Base-by-base conservation (phyloP, 2,113 vertebrate species). In the Crotalus helleri region DNA sequence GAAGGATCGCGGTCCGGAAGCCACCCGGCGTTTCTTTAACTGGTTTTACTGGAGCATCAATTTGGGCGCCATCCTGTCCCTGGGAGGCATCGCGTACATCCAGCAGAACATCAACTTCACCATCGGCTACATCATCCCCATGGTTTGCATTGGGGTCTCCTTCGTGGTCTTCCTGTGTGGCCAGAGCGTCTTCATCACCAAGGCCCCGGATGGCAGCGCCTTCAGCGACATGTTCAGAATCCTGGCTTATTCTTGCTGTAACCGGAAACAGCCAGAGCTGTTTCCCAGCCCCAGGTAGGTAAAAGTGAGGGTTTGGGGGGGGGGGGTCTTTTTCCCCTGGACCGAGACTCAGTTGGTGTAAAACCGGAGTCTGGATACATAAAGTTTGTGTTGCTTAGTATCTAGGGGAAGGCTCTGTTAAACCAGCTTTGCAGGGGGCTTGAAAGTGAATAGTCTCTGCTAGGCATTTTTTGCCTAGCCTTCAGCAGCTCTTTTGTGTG, bases 1-100 rank as follows among this genome's bases (percentile, higher is more conserved):
- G 54, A 99, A 99, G 97, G 99, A 99, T 94, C 97, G 98, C 81
- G 99, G 99, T n/a, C 98, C 99, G 0, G 99, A 99, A 96, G 99
- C 99, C 90, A 99, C 99, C 0, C 97, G 99, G 2, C 97, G 99
- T 59, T 99, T 99, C 97, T 99, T 99, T 95, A 99, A 99, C 96
- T 99, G 99, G 99, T 99, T 99, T 97, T 99, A 99, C 91, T 99
- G 99, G 99, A 99, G 99, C 97, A 99, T 99, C 93, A 99, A 99
- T 58, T 94, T 99, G 95, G 99, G 99, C 61, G 99, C 99, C 0
- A 99, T 99, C 94, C 2, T 99, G 0, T 99, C 99, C 0, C 97
- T 99, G 90, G 99, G 99, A 24, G 98, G 98, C 85, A 98, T 99
- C 85, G 99, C 99, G 0, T 99, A 99, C 95, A 97, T 99, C 69